Conservation (phyloP, 2,888 invertebrate genomes). For the Eristalis arbustorum region DNA sequence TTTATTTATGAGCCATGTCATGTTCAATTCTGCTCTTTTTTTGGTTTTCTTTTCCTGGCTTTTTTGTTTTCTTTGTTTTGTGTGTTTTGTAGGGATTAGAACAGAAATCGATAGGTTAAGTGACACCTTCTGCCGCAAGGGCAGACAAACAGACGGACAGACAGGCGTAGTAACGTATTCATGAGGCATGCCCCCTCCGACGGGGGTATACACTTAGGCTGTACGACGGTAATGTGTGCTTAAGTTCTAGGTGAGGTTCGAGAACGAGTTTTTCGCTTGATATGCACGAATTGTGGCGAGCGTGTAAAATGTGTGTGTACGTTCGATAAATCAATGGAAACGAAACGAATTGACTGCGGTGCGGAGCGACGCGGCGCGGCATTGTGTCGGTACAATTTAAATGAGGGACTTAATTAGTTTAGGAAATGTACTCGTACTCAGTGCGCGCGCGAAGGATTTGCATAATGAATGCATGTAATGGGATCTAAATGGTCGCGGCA, state of each 20-base stretch:
- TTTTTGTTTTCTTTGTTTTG: background rate
- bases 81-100: constrained; percentile 17
- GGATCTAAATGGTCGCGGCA: background rate
- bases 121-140: constrained; percentile 33
- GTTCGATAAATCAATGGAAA: constrained; percentile 62
- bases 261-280: constrained; percentile 60
- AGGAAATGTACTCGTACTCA: constrained; percentile 15
- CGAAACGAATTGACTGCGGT: background rate
- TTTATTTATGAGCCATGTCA: background rate
- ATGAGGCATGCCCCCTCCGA: constrained; percentile 3
- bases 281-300: constrained; percentile 8
- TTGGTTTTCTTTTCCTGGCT: too few relatives aligned
- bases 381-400: background rate
- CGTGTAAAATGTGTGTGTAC: background rate
- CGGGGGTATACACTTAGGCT: background rate
- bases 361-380: background rate
- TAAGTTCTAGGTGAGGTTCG: constrained; percentile 69
- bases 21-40: background rate
- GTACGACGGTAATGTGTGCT: background rate
- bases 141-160: background rate
- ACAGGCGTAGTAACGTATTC: constrained; percentile 1
- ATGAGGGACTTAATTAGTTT: constrained; percentile 49
- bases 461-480: constrained; percentile 22
- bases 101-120: constrained; percentile 38
- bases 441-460: constrained; percentile 1